Percentiles rank a stretch among this genome's conserved stretches.
These are phyloP conservation scores for Drosophila pseudotalamancana DNA, from an alignment of 2,888 invertebrate species.

Conservation along the genomic window DNA sequence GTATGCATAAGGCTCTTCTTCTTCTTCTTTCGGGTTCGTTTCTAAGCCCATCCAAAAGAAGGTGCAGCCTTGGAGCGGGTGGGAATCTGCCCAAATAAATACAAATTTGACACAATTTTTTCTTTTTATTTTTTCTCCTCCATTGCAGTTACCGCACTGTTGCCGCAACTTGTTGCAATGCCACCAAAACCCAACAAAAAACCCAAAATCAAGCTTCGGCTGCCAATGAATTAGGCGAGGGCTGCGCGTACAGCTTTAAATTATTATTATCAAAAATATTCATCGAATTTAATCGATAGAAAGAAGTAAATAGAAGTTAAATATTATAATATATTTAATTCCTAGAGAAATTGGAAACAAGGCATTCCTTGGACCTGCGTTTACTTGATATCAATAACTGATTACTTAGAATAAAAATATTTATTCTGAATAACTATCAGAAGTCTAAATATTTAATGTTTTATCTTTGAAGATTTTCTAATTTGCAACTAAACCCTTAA, in stretches of 20 bases:
- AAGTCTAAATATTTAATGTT: background rate
- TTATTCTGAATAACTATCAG: too few species aligned
- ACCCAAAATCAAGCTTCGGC: constrained; percentile 12
- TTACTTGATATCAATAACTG: too few species aligned
- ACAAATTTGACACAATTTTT: constrained; percentile 68
- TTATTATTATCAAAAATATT: too few species aligned
- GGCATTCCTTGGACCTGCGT: too few species aligned
- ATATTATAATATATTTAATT: too few species aligned
- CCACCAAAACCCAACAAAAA: constrained; percentile 29
- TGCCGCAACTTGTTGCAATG: constrained; percentile 38
- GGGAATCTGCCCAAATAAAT: constrained; percentile 62
- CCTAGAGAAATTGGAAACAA: too few species aligned
- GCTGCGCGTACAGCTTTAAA: too few species aligned
- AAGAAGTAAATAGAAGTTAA: too few species aligned
- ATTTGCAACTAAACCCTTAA: constrained; percentile 13
- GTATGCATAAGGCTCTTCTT: constrained; percentile 50
- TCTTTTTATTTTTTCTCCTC: too few species aligned
- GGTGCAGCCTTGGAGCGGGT: constrained; percentile 63
- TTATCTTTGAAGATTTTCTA: background rate
- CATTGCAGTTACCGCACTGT: constrained; percentile 23
- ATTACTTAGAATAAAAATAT: too few species aligned
- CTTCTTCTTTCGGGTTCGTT: constrained; percentile 49
- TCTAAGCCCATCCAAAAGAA: constrained; percentile 72
- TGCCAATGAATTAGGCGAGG: too few species aligned
- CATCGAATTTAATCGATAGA: too few species aligned